Conservation (phyloP, 2,113 vertebrate species). For the Phaethon lepturus region DNA sequence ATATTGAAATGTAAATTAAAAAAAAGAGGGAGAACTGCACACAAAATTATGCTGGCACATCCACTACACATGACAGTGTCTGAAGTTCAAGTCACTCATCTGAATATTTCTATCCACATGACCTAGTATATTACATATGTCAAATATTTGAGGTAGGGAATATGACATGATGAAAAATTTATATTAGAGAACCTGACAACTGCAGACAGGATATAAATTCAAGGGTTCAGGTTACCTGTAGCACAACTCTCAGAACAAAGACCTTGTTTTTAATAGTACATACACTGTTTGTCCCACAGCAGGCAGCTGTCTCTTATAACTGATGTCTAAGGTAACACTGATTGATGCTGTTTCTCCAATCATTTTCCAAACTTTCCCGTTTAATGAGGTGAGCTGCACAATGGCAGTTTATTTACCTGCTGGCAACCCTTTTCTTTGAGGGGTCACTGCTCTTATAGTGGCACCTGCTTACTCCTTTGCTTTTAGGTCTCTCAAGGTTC, state of each 20-base stretch:
- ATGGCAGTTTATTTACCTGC: conserved; percentile 49
- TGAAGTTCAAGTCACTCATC: neutral
- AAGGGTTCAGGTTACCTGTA: neutral
- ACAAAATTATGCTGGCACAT: neutral
- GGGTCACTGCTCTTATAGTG: conserved; percentile 42
- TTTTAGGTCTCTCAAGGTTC: conserved; percentile 32
- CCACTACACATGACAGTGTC: neutral
- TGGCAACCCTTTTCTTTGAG: conserved; percentile 8
- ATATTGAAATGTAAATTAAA: neutral
- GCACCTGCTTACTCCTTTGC: conserved; percentile 18
- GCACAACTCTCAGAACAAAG: neutral
- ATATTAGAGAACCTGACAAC: neutral
- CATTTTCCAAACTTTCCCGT: conserved; percentile 25
- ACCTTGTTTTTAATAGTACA: neutral
- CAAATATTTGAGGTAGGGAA: neutral
- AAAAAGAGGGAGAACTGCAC: neutral
- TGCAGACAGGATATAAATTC: neutral
- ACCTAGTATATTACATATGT: neutral
- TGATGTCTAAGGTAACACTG: conserved; percentile 29
- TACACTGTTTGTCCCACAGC: conserved; percentile 13
- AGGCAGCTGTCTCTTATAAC: conserved; percentile 45
- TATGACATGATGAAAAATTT: neutral
- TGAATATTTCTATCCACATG: neutral
- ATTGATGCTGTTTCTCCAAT: conserved; percentile 52
- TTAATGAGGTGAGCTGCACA: conserved; percentile 36